Conservation (phyloP, 2,797 vertebrate genomes). For the Gymnopithys bicolor region DNA sequence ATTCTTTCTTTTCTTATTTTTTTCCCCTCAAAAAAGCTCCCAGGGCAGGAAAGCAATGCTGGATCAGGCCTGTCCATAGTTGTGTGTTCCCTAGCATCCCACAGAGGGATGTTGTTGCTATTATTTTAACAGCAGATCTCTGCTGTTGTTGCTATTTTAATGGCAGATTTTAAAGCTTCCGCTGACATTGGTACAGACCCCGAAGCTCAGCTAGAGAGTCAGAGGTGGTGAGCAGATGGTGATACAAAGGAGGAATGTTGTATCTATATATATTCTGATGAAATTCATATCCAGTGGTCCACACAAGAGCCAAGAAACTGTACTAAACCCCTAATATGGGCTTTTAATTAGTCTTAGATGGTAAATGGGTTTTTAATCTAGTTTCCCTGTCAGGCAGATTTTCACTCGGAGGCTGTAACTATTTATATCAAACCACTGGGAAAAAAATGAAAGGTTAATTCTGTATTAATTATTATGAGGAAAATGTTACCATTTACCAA, state of each 20-base stretch:
- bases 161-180: conserved; percentile 68
- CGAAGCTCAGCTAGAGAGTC: conserved; percentile 45
- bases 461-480: not conserved
- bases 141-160: conserved; percentile 67
- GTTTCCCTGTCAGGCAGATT: not conserved
- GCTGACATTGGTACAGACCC: conserved; percentile 57
- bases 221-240: conserved; percentile 67
- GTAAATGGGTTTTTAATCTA: not conserved
- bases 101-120: conserved; percentile 65
- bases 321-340: not conserved
- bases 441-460: not conserved
- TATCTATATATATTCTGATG: conserved; percentile 58
- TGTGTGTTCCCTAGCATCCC: conserved; percentile 47
- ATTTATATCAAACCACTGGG: not conserved
- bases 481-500: not conserved
- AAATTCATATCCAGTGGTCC: conserved; percentile 26
- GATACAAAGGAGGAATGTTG: conserved; percentile 49
- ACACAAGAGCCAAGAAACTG: not conserved
- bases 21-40: not conserved
- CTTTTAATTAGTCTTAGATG: not conserved
- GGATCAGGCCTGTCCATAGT: conserved; percentile 29
- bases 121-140: conserved; percentile 68
- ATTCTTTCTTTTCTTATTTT: not conserved
- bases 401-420: not conserved
- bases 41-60: conserved; percentile 23